phyloP scores from a whole-genome alignment of 2,888 invertebrate genomes.

The Micoletzkya japonica region DNA sequence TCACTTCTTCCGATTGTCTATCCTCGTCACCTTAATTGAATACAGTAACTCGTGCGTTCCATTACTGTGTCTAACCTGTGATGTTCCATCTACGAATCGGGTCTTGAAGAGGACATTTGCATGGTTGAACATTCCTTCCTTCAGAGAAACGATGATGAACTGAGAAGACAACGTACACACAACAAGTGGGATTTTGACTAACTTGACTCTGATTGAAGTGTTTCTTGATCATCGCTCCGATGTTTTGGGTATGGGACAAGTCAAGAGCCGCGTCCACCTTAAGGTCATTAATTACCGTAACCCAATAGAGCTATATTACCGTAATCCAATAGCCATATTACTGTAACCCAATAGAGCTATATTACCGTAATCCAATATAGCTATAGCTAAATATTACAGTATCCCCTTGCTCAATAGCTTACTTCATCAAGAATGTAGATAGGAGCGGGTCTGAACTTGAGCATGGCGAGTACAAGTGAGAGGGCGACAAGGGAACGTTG shows the following conservation, averaged over 20 bases:
- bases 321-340: neutral
- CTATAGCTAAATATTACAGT: neutral
- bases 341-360: neutral
- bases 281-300: neutral
- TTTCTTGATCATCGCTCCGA: slow-evolving; percentile 87
- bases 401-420: neutral
- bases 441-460: slow-evolving; percentile 95
- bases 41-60: too few relatives aligned
- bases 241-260: slow-evolving; percentile 96
- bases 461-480: slow-evolving; percentile 90
- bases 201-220: slow-evolving; percentile 88
- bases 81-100: slow-evolving; percentile 90
- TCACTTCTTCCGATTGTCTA: too few relatives aligned
- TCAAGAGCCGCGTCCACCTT: slow-evolving; percentile 87
- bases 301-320: neutral
- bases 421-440: slow-evolving; percentile 98
- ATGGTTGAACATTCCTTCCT: slow-evolving; percentile 99
- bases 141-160: slow-evolving; percentile 96
- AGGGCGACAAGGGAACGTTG: slow-evolving; percentile 82
- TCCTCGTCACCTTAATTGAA: too few relatives aligned
- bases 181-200: slow-evolving; percentile 30
- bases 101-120: slow-evolving; percentile 95
- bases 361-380: neutral
- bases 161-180: slow-evolving; percentile 64
- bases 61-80: too few relatives aligned